Conservation (phyloP, 2,888 invertebrate species). For the Piscicola geometra region DNA sequence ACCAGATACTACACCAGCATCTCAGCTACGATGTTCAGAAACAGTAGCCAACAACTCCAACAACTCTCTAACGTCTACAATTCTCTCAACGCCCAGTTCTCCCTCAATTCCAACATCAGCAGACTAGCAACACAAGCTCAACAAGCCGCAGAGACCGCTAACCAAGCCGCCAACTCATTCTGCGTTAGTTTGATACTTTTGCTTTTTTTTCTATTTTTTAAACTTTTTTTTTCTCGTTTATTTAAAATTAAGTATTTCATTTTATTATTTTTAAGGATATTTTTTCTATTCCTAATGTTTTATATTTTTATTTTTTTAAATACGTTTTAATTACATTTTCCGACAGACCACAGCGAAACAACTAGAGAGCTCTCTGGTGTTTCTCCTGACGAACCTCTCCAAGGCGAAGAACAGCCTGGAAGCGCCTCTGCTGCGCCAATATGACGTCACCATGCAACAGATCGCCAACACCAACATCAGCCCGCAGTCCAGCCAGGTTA, state of each 20-base stretch:
- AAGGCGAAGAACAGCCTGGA: background rate
- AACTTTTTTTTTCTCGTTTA: background rate
- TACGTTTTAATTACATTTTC: background rate
- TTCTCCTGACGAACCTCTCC: conserved; percentile 9
- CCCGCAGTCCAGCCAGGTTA: conserved; percentile 13
- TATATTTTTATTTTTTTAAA: background rate
- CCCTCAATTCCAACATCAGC: background rate
- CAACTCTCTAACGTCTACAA: background rate
- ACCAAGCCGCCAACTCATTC: background rate
- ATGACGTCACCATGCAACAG: background rate
- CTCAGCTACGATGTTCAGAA: background rate
- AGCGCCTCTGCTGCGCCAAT: background rate
- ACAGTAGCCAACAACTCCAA: background rate
- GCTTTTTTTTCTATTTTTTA: background rate
- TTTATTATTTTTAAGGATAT: background rate
- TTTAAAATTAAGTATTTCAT: background rate
- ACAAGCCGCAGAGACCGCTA: background rate
- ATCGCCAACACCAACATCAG: background rate
- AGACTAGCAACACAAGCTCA: background rate
- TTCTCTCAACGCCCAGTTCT: conserved; percentile 5
- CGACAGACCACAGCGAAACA: conserved; percentile 4
- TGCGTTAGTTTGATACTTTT: background rate
- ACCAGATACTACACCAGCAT: conserved; percentile 8
- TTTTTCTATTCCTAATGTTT: background rate
- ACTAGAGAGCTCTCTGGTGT: background rate